Evolutionary conservation across 2,888 invertebrate genomes (phyloP).

Genomic region (Corythucha ciliata): DNA sequence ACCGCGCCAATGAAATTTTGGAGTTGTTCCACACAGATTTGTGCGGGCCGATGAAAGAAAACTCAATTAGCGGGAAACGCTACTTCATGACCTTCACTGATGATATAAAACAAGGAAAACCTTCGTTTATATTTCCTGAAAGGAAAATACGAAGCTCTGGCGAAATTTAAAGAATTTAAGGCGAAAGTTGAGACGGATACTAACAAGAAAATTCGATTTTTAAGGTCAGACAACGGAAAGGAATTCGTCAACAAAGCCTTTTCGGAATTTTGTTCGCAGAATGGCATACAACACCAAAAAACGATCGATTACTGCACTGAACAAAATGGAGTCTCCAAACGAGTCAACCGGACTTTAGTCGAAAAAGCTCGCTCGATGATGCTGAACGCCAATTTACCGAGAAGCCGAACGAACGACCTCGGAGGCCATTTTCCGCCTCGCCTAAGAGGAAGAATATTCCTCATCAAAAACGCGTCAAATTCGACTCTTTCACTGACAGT

Average conservation of each 20-base stretch:
- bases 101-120: slow-evolving; percentile 16
- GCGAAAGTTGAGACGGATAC: slow-evolving; percentile 9
- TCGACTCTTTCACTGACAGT: no score
- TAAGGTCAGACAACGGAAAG: slow-evolving; percentile 11
- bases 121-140: slow-evolving; percentile 16
- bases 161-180: slow-evolving; percentile 7
- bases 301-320: not conserved
- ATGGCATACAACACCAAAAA: slow-evolving; percentile 17
- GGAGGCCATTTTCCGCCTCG: no score
- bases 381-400: not conserved
- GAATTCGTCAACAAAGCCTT: slow-evolving; percentile 12
- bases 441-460: no score
- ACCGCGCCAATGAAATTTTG: not conserved
- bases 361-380: slow-evolving; percentile 20
- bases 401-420: no score
- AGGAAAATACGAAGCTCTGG: slow-evolving; percentile 6
- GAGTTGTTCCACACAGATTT: slow-evolving; percentile 8
- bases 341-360: slow-evolving; percentile 11
- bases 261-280: not conserved
- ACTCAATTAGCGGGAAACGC: slow-evolving; percentile 8
- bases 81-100: slow-evolving; percentile 14
- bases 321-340: slow-evolving; percentile 17
- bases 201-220: slow-evolving; percentile 4
- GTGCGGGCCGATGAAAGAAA: slow-evolving; percentile 5
- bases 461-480: no score